Base-by-base conservation (phyloP, 1,140 invertebrate species). In the Caenorhabditis latens region DNA sequence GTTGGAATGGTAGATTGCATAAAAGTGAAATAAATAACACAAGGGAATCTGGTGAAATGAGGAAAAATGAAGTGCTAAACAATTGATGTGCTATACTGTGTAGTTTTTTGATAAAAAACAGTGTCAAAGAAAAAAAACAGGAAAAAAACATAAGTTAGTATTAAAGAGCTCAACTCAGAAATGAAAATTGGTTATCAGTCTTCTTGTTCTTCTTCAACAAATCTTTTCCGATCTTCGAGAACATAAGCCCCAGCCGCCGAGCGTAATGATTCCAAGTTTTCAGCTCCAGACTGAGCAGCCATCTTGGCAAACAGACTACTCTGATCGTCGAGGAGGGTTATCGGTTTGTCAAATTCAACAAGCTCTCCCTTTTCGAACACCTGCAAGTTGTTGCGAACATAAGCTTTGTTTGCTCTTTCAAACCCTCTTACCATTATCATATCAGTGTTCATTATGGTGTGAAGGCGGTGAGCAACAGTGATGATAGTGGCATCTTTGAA, bases 381-480 rank as follows among this genome's bases (percentile, higher is more conserved):
- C 89, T 89, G 67, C 88, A 89, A 87, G 24, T 32, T 46, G 32
- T 48, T 55, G 48, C 50, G 50, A 55, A 58, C n/a, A 24, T 50
- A 14, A 65, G 46, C 24, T 7, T 42, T 85, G 58, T 71, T 58
- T 65, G 58, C n/a, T 50, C 19, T 43, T 40, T 9, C 2, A 32
- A 61, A 19, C 11, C 5, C 84, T 50, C 58, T 53, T 67, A 85
- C 50, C 65, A 67, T 85, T 21, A 67, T 50, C 42, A 11, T 79
- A 50, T 88, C 92, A 90, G 90, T 93, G 42, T 98, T 96, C 95
- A 98, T 95, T 86, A 98, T 97, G 53, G 97, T 98, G 93, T 98
- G 97, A 75, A 98, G 94, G 48, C 97, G 95, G 94, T 98, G 97
- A 67, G 97, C 97, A 93, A 98, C 98, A 0, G 97, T 98, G 48